These are phyloP conservation scores for Agrilus planipennis DNA, from an alignment of 1,140 invertebrate species.

Conservation along the genomic window DNA sequence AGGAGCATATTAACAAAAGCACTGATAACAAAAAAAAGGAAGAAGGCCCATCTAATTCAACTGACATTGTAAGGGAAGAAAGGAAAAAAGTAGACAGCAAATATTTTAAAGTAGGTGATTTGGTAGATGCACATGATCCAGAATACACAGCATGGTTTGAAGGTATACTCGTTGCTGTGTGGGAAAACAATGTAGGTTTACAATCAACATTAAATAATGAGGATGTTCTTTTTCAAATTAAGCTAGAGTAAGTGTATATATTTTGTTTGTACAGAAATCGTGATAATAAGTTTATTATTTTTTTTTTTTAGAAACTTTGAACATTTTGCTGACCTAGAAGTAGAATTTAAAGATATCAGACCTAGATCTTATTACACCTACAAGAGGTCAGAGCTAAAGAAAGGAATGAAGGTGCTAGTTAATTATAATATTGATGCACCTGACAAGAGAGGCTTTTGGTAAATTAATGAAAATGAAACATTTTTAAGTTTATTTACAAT, in stretches of 20 bases:
- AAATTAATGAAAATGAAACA: slow-evolving; percentile 30
- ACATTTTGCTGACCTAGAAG: slow-evolving; percentile 39
- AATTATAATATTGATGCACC: slow-evolving; percentile 68
- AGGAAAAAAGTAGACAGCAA: slow-evolving; percentile 22
- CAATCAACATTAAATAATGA: too few relatives aligned
- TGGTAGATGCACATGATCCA: slow-evolving; percentile 52
- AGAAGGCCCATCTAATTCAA: slow-evolving; percentile 10
- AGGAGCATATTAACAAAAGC: slow-evolving; percentile 6
- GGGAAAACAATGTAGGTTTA: too few relatives aligned
- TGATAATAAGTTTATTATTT: too few relatives aligned
- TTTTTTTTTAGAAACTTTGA: slow-evolving; percentile 23
- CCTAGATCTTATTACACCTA: slow-evolving; percentile 50
- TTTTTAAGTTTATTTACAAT: not conserved
- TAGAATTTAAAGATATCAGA: slow-evolving; percentile 46
- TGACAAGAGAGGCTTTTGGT: slow-evolving; percentile 61
- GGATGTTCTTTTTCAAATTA: too few relatives aligned
- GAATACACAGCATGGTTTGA: slow-evolving; percentile 52
- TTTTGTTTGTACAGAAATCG: too few relatives aligned
- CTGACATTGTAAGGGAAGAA: slow-evolving; percentile 33
- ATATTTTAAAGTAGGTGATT: slow-evolving; percentile 54
- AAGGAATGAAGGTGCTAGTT: slow-evolving; percentile 54
- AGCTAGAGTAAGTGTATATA: too few relatives aligned
- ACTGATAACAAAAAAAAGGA: slow-evolving; percentile 10
- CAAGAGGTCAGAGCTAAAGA: slow-evolving; percentile 42
- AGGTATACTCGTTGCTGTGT: too few relatives aligned